Base-by-base conservation (phyloP, 2,888 invertebrate genomes). In the Tetragonula carbonaria region DNA sequence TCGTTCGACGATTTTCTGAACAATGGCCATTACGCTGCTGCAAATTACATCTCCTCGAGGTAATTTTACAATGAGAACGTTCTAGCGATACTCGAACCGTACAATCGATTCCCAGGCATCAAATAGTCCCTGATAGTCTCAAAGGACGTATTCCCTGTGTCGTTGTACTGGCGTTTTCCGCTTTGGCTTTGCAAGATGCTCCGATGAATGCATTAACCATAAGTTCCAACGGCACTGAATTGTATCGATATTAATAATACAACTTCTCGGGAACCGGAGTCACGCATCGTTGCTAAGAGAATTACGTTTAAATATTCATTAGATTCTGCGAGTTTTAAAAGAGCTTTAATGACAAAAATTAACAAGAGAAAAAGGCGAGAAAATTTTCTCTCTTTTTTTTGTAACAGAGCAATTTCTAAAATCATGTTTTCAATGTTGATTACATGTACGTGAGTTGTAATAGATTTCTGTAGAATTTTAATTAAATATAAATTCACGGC, bases 191-290 rank as follows among this genome's bases (percentile, higher is more conserved):
- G 71, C 51, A 74, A 77, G 70, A 53, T n/a, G 65, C 59, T 70
- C 70, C 14, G 38, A 55, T 50, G 70, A 79, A 77, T 82, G 74
- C 77, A 84, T 82, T 84, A 84, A 77, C 82, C 45, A 68, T 18
- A 59, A 45, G 45, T 38, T 11, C 38, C 28, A 71, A 59, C 62
- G 50, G 63, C n/a, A n/a, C 14, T 59, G 45, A 53, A 70, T 65
- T 57, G 75, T 76, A 72, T 62, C 28, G 80, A 57, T n/a, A 57
- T 84, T 82, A 82, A 82, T 84, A 84, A 84, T 84, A 70, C 84
- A 84, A 33, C 21, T 63, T 76, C 57, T 59, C 66, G 55, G 45
- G 45, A 8, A 13, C 59, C 18, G 51, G n/a, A 59, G 16, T 28
- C n/a, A 68, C 73, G 63, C 38, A 57, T n/a, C 70, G n/a, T 57